Evolutionary conservation across 2,797 vertebrate species (phyloP).

Genomic region (Hippocampus kuda): DNA sequence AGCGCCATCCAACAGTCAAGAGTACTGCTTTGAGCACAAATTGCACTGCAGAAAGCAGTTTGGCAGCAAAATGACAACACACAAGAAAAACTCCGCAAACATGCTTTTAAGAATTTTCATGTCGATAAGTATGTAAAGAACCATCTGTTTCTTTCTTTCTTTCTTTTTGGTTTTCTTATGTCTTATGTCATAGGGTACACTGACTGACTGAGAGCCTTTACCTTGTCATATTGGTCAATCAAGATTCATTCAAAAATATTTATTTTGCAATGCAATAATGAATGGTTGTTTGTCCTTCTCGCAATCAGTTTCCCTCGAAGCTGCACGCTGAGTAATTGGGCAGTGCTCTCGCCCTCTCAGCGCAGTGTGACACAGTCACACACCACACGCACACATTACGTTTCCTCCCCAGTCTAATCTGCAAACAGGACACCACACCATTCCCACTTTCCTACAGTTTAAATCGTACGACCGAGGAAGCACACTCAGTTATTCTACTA

Average conservation of each 20-base stretch:
- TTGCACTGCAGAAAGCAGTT: slow-evolving; percentile 7
- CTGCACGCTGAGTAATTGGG: too few relatives aligned
- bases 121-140: background rate
- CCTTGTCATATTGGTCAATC: background rate
- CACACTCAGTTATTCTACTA: too few relatives aligned
- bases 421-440: too few relatives aligned
- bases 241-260: background rate
- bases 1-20: slow-evolving; percentile 19
- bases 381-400: too few relatives aligned
- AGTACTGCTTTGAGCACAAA: slow-evolving; percentile 12
- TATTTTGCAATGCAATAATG: background rate
- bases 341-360: too few relatives aligned
- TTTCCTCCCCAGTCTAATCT: too few relatives aligned
- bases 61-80: slow-evolving; percentile 14
- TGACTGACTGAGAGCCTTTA: background rate
- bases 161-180: background rate
- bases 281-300: too few relatives aligned
- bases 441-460: too few relatives aligned
- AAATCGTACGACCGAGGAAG: too few relatives aligned
- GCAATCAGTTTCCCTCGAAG: too few relatives aligned
- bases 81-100: background rate
- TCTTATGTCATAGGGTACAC: background rate
- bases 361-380: too few relatives aligned
- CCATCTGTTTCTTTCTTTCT: background rate
- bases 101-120: background rate